Base-by-base conservation (phyloP, 2,888 invertebrate genomes). In the Aporophyla nigra region DNA sequence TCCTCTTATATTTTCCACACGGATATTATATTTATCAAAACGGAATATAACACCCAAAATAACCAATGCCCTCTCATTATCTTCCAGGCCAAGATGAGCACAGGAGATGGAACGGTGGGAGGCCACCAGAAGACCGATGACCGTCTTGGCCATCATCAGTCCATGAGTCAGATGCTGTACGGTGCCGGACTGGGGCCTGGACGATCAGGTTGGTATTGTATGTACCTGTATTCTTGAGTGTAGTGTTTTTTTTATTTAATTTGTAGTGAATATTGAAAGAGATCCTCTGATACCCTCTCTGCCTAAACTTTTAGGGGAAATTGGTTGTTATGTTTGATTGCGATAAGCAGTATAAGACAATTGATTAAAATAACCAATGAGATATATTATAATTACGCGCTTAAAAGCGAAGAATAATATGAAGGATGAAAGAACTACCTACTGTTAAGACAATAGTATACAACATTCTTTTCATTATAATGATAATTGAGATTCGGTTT, bases 71-170 rank as follows among this genome's bases (percentile, higher is more conserved):
- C 49, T 70, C 81, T 73, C 83, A 53, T 97, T 97, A 74, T 76
- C 33, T 88, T 88, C 9, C 97, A 97, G 97, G 97, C 97, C 63
- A 97, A 97, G 92, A 97, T 97, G 97, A 97, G 96, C 87, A 97
- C 97, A 10, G 96, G 96, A 10, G 97, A 97, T 79, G 97, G 97
- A 12, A 92, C 96, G 12, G 93, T 97, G 70, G 96, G 95, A 54
- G 94, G 94, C 16, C 97, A 97, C 86, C 96, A 97, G 92, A 97
- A 97, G 88, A 90, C 91, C n/a, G 97, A 96, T 83, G 96, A 96
- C 58, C 86, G 96, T 5, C 94, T 96, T 5, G 95, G 95, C 4
- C 97, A 97, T 82, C 97, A 97, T 74, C 96, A 97, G 90, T 96
- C 96, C 53, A 97, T 97, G 96, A 97, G 95, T 75, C 97, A 97